These are phyloP conservation scores for Diplogasteroides magnus DNA, from an alignment of 1,140 invertebrate species.

Conservation along the genomic window DNA sequence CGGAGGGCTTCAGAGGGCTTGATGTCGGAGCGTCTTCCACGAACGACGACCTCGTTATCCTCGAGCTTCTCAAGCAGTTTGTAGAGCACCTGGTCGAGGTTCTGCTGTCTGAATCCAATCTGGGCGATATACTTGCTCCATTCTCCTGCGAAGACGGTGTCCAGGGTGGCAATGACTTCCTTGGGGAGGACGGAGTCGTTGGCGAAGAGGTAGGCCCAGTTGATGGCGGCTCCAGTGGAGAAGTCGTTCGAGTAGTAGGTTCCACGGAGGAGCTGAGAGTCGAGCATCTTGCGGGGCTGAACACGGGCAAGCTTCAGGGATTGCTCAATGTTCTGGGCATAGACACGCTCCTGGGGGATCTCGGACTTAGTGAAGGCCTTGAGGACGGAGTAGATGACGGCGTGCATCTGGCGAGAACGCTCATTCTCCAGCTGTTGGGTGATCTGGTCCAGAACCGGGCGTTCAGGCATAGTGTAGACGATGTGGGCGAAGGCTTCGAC, in stretches of 20 bases:
- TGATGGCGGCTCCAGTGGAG: constrained; percentile 16
- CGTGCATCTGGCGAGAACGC: constrained; percentile 35
- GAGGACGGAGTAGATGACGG: constrained; percentile 36
- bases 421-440: constrained; percentile 34
- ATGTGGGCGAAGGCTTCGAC: constrained; percentile 39
- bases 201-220: constrained; percentile 43
- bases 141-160: constrained; percentile 12
- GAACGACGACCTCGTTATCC: constrained; percentile 27
- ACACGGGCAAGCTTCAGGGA: constrained; percentile 13
- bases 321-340: constrained; percentile 5
- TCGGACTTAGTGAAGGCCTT: constrained; percentile 35
- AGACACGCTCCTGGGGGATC: constrained; percentile 30
- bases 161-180: constrained; percentile 30
- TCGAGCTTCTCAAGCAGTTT: constrained; percentile 22
- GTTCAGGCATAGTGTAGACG: constrained; percentile 37
- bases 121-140: constrained; percentile 21
- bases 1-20: constrained; percentile 12
- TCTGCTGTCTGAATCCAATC: constrained; percentile 35
- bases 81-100: constrained; percentile 33
- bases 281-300: constrained; percentile 22
- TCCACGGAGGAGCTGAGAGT: constrained; percentile 32
- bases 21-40: constrained; percentile 22
- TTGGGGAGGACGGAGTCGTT: constrained; percentile 24
- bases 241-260: constrained; percentile 16
- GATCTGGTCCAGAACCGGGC: constrained; percentile 42